Base-by-base conservation (phyloP, 2,888 invertebrate species). In the Leptopterna dolabrata region DNA sequence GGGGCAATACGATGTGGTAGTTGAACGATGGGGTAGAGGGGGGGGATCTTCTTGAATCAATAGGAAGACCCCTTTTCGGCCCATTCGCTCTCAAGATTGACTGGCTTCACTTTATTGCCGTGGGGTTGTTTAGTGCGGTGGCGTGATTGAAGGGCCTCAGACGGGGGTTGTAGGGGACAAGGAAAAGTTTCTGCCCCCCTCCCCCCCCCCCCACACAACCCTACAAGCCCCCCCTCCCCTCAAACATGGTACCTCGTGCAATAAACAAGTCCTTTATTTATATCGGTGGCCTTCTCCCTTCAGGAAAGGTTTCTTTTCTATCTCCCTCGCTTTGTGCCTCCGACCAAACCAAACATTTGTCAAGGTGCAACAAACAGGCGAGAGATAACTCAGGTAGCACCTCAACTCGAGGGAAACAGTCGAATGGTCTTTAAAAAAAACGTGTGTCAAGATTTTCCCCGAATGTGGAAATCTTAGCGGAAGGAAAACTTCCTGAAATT, bases 121-220 rank as follows among this genome's bases (percentile, higher is more conserved):
- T 14, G 45, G 78, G 78, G 78, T 78, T 78, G 78, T 78, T 78
- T 78, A 78, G 78, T 47, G 78, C 45, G 78, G 27, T 43, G 27
- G 78, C 47, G 78, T 78, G 78, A 78, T 78, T 78, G 78, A 78
- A 78, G 78, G 78, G 43, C 36, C 45, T 78, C 19, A 43, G 78
- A 78, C 14, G 45, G 78, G 47, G 78, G 45, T 47, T 19, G 14
- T 45, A 6, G 6, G 41, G 47, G 47, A 45, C 36, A 78, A 78
- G 76, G 43, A 78, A 16, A 24, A 78, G 43, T 78, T 63, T 11
- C 78, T 47, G 14, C 43, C 43, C 36, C 41, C 45, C 24, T 71
- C 30, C 27, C 71, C 16, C 24, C 71, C 16, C 36, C 16, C 19
- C 36, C 30, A 2, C 14, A 4, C 16, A 36, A 24, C 3, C 36